These are phyloP conservation scores for Helobdella robusta DNA, from an alignment of 2,888 invertebrate species.

Conservation along the genomic window DNA sequence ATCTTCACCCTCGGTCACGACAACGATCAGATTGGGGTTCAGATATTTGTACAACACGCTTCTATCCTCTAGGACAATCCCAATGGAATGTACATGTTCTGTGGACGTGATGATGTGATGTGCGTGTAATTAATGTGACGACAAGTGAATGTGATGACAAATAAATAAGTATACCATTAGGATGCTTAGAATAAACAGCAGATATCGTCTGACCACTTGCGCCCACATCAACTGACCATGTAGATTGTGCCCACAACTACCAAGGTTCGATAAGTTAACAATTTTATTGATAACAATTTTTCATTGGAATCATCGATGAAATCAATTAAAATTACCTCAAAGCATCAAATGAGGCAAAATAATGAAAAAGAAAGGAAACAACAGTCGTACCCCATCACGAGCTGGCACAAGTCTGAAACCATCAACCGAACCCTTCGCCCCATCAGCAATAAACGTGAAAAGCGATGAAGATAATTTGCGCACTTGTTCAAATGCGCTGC, in stretches of 20 bases:
- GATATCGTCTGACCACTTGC: constrained; percentile 54
- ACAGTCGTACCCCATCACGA: constrained; percentile 10
- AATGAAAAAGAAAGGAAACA: not conserved
- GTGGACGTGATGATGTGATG: constrained; percentile 24
- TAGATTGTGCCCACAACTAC: constrained; percentile 59
- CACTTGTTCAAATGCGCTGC: constrained; percentile 38
- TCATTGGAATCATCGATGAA: no score
- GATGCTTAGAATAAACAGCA: constrained; percentile 45
- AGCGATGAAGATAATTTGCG: constrained; percentile 51
- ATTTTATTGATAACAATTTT: no score
- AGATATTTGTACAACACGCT: constrained; percentile 95
- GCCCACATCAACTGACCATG: constrained; percentile 67
- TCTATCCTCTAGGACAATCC: constrained; percentile 83
- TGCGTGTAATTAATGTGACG: not conserved
- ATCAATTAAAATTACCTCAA: no score
- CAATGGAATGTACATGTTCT: constrained; percentile 76
- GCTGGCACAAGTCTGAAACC: constrained; percentile 56
- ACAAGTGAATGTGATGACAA: not conserved
- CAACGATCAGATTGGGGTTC: constrained; percentile 79
- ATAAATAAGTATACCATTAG: constrained; percentile 38
- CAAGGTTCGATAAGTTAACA: no score
- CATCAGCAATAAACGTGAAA: constrained; percentile 61
- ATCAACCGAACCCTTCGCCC: constrained; percentile 55
- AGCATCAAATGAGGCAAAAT: no score
- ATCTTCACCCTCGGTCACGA: constrained; percentile 32